Evolutionary conservation across 1,140 invertebrate species (phyloP).

Genomic region (Lepeophtheirus salmonis): DNA sequence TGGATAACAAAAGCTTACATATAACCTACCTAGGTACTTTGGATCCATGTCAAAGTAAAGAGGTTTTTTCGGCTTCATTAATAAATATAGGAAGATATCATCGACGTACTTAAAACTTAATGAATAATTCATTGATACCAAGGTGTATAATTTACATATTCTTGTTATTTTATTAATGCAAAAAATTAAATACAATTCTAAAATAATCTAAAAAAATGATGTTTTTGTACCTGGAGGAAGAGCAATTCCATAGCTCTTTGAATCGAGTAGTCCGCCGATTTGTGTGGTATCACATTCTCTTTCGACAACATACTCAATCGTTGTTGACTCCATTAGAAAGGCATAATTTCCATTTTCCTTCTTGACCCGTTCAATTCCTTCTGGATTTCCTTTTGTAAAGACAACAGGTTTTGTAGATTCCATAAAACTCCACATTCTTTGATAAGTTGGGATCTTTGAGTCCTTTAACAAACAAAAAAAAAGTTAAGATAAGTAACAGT

Average conservation of each 20-base stretch:
- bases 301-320: slow-evolving; percentile 41
- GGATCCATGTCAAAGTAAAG: too few species aligned
- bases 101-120: background rate
- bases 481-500: too few species aligned
- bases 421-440: slow-evolving; percentile 83
- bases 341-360: slow-evolving; percentile 28
- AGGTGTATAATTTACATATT: background rate
- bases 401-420: slow-evolving; percentile 61
- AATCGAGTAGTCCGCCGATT: slow-evolving; percentile 70
- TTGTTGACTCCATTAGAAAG: slow-evolving; percentile 33
- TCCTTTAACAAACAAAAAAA: too few species aligned
- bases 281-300: slow-evolving; percentile 73
- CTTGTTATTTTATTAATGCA: background rate
- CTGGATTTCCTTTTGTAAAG: slow-evolving; percentile 40
- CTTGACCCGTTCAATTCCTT: slow-evolving; percentile 33
- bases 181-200: background rate
- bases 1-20: too few species aligned
- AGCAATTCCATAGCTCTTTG: slow-evolving; percentile 81
- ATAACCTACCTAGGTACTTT: too few species aligned
- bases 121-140: background rate
- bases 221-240: slow-evolving; percentile 76
- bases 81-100: background rate
- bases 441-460: slow-evolving; percentile 74
- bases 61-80: too few species aligned
- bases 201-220: slow-evolving; percentile 30